Percentiles rank a stretch among this genome's conserved stretches.
Evolutionary conservation across 2,113 vertebrate species (phyloP).

Genomic region (Callipepla squamata): DNA sequence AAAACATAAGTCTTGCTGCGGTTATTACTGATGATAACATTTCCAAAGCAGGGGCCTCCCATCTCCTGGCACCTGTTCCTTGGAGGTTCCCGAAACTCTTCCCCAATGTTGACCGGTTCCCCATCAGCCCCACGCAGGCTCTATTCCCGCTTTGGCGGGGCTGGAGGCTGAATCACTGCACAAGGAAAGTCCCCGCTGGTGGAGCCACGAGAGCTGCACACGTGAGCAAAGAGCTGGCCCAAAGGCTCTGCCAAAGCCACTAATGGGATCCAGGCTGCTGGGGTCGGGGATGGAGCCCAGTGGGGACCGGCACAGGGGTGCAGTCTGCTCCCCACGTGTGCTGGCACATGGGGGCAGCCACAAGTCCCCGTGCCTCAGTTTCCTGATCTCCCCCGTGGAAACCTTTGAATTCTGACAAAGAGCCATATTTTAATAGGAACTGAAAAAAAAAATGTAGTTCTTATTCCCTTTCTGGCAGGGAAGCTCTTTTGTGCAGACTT

Average conservation of each 20-base stretch:
- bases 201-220: background rate
- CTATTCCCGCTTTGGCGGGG: background rate
- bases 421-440: background rate
- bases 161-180: background rate
- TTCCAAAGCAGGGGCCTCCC: background rate
- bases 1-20: background rate
- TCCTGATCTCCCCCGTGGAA: background rate
- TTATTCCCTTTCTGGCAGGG: background rate
- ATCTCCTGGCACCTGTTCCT: background rate
- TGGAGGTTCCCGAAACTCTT: background rate
- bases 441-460: background rate
- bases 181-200: slow-evolving; percentile 34
- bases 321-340: rapidly evolving
- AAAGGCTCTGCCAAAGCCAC: slow-evolving; percentile 32
- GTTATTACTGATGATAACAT: rapidly evolving
- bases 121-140: background rate
- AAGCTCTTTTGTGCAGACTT: background rate
- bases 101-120: rapidly evolving
- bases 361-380: background rate
- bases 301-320: rapidly evolving
- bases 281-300: rapidly evolving
- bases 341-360: rapidly evolving
- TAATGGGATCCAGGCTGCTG: slow-evolving; percentile 43
- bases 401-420: background rate
- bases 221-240: background rate